Base-by-base conservation (phyloP, 2,888 invertebrate genomes). In the Cephus rjabovi region DNA sequence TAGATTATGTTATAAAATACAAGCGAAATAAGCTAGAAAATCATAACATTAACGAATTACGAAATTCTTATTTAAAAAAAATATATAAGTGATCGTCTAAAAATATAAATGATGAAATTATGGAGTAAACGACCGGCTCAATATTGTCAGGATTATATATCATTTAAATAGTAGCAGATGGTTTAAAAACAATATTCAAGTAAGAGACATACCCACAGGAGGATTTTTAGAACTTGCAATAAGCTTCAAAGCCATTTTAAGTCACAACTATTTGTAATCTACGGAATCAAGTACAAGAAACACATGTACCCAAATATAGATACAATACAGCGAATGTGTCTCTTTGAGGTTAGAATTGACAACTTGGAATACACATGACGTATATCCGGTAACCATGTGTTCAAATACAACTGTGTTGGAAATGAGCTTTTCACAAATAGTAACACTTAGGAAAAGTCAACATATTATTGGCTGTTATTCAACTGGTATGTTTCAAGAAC, bases 221-320 rank as follows among this genome's bases (percentile, higher is more conserved):
- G 88, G 88, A 83, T 88, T 84, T 31, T 82, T 83, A 2, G 85
- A 78, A 81, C 87, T 87, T 69, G 87, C 84, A n/a, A 83, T 79
- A 34, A 90, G 85, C 78, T 86, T 88, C 11, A 87, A 82, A 78
- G 83, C 77, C 89, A 89, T 88, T 71, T 71, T 71, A 33, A 56
- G 56, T 56, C 23, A 56, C 6, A 56, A 33, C 31, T 71, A 71
- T 33, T 71, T 31, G 31, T 33, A 31, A 15, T 33, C 33, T 12
- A 33, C 12, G 30, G 71, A 30, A 71, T 30, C 15, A 71, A 71
- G 31, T 71, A 71, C 12, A 31, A 33, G 31, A 70, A 30, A 71
- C 71, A 71, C 71, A 33, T 71, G 71, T 30, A 71, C 11, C 71
- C 31, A 33, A 71, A 31, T 33, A 71, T 71, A 71, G 56, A 56